Percentiles rank a stretch among this genome's conserved stretches.
Conservation (phyloP, 2,113 vertebrate genomes). For the Meriones unguiculatus region DNA sequence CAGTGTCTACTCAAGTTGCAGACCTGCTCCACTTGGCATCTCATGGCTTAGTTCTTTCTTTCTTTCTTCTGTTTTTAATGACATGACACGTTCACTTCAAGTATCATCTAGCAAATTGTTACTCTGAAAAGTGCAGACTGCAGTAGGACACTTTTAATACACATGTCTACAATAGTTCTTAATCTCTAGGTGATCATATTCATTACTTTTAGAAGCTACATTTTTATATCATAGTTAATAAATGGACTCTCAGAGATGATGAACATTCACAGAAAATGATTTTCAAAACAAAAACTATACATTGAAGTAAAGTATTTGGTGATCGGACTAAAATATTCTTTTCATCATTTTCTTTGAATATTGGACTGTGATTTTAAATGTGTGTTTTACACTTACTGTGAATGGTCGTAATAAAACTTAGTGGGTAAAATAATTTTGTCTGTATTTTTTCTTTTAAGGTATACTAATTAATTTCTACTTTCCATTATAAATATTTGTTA, state of each 20-base stretch:
- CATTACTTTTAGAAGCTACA: not conserved
- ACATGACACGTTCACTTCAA: slow-evolving; percentile 1
- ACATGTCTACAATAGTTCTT: not conserved
- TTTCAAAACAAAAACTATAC: not conserved
- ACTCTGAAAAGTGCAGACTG: not conserved
- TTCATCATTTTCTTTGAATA: not conserved
- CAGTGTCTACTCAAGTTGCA: not conserved
- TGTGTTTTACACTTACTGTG: not conserved
- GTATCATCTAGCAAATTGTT: not conserved
- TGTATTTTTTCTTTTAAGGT: not conserved
- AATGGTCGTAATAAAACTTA: not conserved
- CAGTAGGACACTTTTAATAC: not conserved
- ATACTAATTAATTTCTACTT: not conserved
- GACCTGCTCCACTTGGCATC: not conserved
- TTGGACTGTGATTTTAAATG: not conserved
- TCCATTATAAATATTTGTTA: not conserved
- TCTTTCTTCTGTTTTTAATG: too few species aligned
- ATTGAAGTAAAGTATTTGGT: slow-evolving; percentile 6
- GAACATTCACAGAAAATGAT: slow-evolving; percentile 4
- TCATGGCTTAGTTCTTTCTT: not conserved
- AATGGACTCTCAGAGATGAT: slow-evolving; percentile 21
- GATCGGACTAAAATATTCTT: not conserved
- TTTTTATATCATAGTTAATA: not conserved
- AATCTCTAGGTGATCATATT: not conserved
- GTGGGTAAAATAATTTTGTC: not conserved